Evolutionary conservation across 1,140 invertebrate genomes (phyloP).

Genomic region (Drosophila hydei): DNA sequence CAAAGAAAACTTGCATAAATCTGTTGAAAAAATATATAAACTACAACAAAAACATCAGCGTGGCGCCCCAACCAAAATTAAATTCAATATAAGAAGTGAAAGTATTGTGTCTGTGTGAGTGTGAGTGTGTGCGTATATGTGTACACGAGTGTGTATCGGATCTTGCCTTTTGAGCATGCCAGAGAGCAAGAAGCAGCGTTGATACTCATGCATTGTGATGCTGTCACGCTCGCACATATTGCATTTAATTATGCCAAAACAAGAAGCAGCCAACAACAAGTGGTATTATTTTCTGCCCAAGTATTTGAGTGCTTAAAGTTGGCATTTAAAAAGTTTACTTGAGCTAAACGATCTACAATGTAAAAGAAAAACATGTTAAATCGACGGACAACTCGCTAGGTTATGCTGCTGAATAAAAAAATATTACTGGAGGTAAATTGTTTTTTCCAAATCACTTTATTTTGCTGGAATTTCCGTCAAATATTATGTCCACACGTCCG

Average conservation of each 20-base stretch:
- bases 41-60: slow-evolving; percentile 54
- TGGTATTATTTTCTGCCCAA: slow-evolving; percentile 68
- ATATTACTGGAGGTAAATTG: background rate
- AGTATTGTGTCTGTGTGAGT: slow-evolving; percentile 59
- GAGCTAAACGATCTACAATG: slow-evolving; percentile 25
- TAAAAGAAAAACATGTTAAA: background rate
- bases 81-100: slow-evolving; percentile 81
- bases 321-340: slow-evolving; percentile 65
- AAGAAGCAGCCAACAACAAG: slow-evolving; percentile 65
- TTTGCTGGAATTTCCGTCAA: slow-evolving; percentile 8
- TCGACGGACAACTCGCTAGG: background rate
- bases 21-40: slow-evolving; percentile 52
- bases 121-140: slow-evolving; percentile 21
- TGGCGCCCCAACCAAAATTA: slow-evolving; percentile 64
- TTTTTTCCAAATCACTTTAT: background rate
- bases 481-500: slow-evolving; percentile 12
- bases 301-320: slow-evolving; percentile 39
- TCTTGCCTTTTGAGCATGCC: slow-evolving; percentile 66
- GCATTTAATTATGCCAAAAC: slow-evolving; percentile 70
- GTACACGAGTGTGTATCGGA: slow-evolving; percentile 46
- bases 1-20: slow-evolving; percentile 61
- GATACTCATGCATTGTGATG: slow-evolving; percentile 55
- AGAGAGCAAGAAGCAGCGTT: slow-evolving; percentile 26
- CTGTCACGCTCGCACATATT: slow-evolving; percentile 72
- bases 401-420: slow-evolving; percentile 1